Evolutionary conservation across 1,140 invertebrate genomes (phyloP).

Genomic region (Drosophila repletoides): DNA sequence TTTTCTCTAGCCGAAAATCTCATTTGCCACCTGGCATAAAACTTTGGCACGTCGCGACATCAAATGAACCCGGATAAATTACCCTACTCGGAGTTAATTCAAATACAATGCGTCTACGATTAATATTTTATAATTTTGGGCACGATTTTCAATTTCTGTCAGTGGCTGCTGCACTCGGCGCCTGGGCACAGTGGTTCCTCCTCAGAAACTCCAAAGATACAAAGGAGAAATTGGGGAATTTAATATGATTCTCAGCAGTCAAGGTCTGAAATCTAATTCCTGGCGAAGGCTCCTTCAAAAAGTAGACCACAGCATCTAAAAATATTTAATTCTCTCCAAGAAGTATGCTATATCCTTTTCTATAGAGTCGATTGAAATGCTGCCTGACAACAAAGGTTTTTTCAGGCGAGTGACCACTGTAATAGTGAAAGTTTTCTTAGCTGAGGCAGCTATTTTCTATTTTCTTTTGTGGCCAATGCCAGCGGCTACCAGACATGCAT

Average conservation of each 20-base stretch:
- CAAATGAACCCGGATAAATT: slow-evolving; percentile 55
- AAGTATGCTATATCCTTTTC: too few relatives aligned
- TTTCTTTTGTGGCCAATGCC: slow-evolving; percentile 35
- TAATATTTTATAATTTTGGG: slow-evolving; percentile 73
- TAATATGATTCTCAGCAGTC: too few relatives aligned
- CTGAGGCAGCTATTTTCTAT: slow-evolving; percentile 24
- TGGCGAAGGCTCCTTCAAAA: too few relatives aligned
- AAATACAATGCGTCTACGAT: slow-evolving; percentile 55
- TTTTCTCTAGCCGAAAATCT: slow-evolving; percentile 29
- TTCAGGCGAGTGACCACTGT: too few relatives aligned
- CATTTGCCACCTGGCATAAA: slow-evolving; percentile 46
- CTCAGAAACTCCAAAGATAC: too few relatives aligned
- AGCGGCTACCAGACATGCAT: slow-evolving; percentile 62
- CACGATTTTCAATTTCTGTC: slow-evolving; percentile 65
- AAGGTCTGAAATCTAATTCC: too few relatives aligned
- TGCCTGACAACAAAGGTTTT: too few relatives aligned
- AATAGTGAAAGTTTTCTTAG: slow-evolving; percentile 40
- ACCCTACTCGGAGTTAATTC: slow-evolving; percentile 44
- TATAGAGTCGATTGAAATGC: too few relatives aligned
- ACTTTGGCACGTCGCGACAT: slow-evolving; percentile 54
- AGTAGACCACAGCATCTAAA: too few relatives aligned
- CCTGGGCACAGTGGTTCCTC: not conserved
- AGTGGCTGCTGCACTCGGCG: not conserved
- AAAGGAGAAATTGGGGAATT: too few relatives aligned
- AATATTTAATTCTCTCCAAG: too few relatives aligned